phyloP scores from a whole-genome alignment of 1,140 invertebrate species.

The Babylonia areolata region DNA sequence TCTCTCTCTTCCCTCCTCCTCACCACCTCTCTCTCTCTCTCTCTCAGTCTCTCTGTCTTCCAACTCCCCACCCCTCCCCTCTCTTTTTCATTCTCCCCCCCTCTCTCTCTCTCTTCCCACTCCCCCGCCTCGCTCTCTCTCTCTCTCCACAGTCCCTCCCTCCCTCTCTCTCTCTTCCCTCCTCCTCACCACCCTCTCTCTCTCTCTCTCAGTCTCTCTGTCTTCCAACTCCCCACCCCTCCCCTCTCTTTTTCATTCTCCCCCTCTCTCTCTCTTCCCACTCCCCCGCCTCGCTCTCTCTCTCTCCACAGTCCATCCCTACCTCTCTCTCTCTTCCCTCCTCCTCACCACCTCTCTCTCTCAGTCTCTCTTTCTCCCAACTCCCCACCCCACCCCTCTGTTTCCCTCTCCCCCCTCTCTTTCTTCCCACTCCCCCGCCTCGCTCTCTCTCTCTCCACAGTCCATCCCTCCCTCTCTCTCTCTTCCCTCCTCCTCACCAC shows the following conservation, averaged over 20 bases:
- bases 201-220: slow-evolving; percentile 19
- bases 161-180: neutral
- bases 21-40: neutral
- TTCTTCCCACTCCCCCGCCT: neutral
- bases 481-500: too few relatives aligned
- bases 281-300: neutral
- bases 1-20: neutral
- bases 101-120: slow-evolving; percentile 5
- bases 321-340: too few relatives aligned
- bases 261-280: slow-evolving; percentile 7
- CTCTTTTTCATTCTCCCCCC: neutral
- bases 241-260: slow-evolving; percentile 9
- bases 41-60: slow-evolving; percentile 18
- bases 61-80: neutral
- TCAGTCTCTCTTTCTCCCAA: too few relatives aligned
- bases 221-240: too few relatives aligned
- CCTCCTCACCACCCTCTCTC: slow-evolving; percentile 12
- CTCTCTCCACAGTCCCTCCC: neutral
- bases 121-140: slow-evolving; percentile 20
- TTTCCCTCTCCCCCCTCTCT: neutral
- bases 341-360: too few relatives aligned
- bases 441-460: neutral
- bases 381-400: too few relatives aligned
- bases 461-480: too few relatives aligned
- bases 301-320: neutral